These are phyloP conservation scores for Rhinoderma darwinii DNA, from an alignment of 2,113 vertebrate species.

Conservation along the genomic window DNA sequence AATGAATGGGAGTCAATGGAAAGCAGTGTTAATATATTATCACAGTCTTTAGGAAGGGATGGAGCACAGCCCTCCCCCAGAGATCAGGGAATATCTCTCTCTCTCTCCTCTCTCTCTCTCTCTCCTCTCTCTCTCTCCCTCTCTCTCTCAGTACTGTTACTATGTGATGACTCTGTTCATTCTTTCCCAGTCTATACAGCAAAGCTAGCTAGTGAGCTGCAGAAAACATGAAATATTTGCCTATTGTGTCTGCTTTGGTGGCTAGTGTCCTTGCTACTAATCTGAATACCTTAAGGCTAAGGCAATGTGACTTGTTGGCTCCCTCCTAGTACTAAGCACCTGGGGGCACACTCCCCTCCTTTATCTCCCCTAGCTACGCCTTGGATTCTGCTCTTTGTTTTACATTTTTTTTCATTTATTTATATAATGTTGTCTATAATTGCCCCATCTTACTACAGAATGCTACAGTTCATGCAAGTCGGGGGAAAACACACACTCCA, in stretches of 20 bases:
- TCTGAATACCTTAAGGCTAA: too few species aligned
- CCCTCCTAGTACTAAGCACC: background rate
- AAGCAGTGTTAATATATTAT: too few species aligned
- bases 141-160: too few species aligned
- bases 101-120: too few species aligned
- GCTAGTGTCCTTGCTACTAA: too few species aligned
- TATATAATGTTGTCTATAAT: background rate
- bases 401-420: background rate
- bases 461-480: background rate
- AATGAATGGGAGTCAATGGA: too few species aligned
- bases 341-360: background rate
- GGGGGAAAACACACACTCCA: constrained; percentile 3
- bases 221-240: background rate
- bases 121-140: too few species aligned
- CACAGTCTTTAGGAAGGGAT: too few species aligned
- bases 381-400: background rate
- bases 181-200: background rate
- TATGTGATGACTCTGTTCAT: background rate
- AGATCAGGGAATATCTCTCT: too few species aligned
- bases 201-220: background rate
- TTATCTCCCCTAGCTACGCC: background rate
- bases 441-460: background rate
- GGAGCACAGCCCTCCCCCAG: too few species aligned
- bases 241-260: background rate
- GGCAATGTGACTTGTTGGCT: background rate